phyloP scores from a whole-genome alignment of 2,888 invertebrate genomes.

The Netelia fuscicornis region DNA sequence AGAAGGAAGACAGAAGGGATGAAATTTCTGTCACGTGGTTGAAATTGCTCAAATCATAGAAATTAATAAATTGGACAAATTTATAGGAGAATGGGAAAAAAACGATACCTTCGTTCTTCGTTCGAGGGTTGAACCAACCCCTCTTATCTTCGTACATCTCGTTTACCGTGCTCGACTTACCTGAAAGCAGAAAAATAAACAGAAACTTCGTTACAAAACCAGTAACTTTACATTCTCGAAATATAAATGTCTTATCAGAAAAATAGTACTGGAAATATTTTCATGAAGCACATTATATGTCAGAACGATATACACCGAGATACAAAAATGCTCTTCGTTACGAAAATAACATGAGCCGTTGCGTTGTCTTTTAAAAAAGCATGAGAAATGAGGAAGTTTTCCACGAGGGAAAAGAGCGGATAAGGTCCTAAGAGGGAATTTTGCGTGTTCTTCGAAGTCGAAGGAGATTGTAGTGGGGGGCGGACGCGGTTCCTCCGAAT shows the following conservation, averaged over 20 bases:
- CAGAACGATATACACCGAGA: not conserved
- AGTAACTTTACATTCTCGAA: no score
- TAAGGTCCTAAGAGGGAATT: constrained; percentile 33
- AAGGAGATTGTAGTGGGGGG: constrained; percentile 58
- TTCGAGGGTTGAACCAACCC: no score
- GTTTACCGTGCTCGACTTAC: constrained; percentile 31
- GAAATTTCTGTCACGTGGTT: not conserved
- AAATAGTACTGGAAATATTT: not conserved
- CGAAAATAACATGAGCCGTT: constrained; percentile 4
- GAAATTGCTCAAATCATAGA: no score
- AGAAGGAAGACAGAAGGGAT: not conserved
- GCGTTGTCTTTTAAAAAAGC: constrained; percentile 13
- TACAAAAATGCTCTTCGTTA: not conserved
- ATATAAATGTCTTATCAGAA: not conserved
- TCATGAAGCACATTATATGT: not conserved
- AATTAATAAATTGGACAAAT: not conserved
- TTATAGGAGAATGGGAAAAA: not conserved
- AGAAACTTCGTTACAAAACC: not conserved
- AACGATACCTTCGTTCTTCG: not conserved
- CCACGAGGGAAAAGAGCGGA: constrained; percentile 25
- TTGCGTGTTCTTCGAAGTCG: constrained; percentile 60
- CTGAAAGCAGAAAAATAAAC: constrained; percentile 40
- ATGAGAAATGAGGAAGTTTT: constrained; percentile 21
- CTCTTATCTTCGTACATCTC: not conserved
- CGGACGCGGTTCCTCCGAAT: constrained; percentile 33